phyloP scores from a whole-genome alignment of 1,140 invertebrate species.

The Heterodera carotae region DNA sequence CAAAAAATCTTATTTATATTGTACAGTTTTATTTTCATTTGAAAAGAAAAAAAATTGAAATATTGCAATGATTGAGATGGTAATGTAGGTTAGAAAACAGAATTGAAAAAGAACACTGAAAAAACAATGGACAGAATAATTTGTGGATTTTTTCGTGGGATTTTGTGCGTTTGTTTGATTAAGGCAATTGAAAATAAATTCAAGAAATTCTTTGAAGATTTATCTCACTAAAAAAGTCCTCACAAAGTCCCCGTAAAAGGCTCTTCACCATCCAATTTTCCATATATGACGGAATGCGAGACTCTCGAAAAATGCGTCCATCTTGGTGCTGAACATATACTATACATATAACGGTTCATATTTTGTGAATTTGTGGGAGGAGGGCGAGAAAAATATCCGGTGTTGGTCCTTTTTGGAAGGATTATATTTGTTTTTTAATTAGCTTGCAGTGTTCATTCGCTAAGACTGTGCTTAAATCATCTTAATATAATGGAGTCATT shows the following conservation, averaged over 20 bases:
- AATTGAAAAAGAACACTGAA: background rate
- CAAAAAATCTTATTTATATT: background rate
- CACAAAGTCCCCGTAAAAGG: conserved; percentile 1
- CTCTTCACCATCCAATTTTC: conserved; percentile 7
- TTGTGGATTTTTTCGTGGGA: no score
- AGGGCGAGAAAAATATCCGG: no score
- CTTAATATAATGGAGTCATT: no score
- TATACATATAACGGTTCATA: no score
- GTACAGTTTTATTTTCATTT: background rate
- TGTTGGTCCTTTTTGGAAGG: no score
- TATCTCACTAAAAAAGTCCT: background rate
- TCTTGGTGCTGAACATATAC: background rate
- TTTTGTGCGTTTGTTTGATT: no score
- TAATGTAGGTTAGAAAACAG: no score
- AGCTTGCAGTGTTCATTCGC: no score
- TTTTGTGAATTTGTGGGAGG: no score
- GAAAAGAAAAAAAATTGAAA: background rate
- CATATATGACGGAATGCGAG: background rate
- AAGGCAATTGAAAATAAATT: background rate
- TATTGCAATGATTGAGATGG: background rate
- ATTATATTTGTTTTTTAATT: no score
- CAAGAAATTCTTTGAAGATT: background rate
- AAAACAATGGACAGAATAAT: no score
- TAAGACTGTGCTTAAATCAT: no score
- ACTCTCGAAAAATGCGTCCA: background rate